Evolutionary conservation across 2,113 vertebrate species (phyloP).

Genomic region (Lepus americanus): DNA sequence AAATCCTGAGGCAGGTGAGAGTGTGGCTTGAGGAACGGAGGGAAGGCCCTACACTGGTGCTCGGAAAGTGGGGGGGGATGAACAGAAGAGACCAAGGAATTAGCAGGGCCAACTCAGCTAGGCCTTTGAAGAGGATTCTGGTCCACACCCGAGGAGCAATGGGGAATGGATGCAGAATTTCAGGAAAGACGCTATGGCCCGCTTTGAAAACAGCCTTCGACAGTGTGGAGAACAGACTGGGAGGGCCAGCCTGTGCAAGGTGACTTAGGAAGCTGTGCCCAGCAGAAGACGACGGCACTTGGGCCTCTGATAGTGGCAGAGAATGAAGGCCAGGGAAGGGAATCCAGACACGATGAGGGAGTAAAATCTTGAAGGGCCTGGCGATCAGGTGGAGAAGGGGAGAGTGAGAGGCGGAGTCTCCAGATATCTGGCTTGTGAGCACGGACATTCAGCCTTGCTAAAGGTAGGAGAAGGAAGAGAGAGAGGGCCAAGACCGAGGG

Average conservation of each 20-base stretch:
- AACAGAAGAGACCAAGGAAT: not conserved
- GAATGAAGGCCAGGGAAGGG: not conserved
- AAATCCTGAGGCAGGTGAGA: not conserved
- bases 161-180: not conserved
- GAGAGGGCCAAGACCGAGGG: not conserved
- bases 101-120: not conserved
- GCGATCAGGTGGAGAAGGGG: not conserved
- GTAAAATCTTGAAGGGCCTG: not conserved
- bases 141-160: not conserved
- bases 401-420: not conserved
- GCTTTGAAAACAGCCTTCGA: not conserved
- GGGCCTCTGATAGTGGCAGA: not conserved
- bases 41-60: not conserved
- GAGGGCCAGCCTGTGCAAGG: not conserved
- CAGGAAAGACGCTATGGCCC: not conserved
- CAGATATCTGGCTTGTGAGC: not conserved
- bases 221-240: not conserved
- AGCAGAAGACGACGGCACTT: not conserved
- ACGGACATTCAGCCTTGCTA: not conserved
- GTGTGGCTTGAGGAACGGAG: not conserved
- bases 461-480: not conserved
- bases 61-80: not conserved
- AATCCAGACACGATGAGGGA: not conserved
- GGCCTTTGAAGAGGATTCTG: not conserved
- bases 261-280: not conserved